Conservation (phyloP, 2,797 vertebrate genomes). For the Tenualosa ilisha region DNA sequence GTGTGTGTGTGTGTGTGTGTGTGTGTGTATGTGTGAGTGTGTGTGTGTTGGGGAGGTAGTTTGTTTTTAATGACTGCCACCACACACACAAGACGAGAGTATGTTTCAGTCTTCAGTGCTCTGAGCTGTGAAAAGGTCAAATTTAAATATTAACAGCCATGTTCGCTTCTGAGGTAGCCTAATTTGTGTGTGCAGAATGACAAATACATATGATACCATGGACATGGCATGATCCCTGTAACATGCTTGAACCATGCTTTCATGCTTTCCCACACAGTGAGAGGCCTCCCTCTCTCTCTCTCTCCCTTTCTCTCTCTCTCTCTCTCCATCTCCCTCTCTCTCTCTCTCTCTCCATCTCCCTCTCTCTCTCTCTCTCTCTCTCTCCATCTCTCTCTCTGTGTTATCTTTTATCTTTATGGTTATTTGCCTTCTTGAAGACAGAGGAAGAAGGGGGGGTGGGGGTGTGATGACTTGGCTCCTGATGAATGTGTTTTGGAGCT, state of each 20-base stretch:
- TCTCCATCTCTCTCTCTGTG: background rate
- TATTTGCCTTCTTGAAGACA: constrained; percentile 46
- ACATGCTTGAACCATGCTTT: background rate
- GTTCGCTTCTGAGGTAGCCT: background rate
- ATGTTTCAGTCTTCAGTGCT: background rate
- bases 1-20: too few relatives aligned
- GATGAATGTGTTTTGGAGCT: constrained; percentile 65
- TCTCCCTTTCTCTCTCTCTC: background rate
- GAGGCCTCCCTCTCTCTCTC: background rate
- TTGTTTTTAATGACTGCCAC: constrained; percentile 5
- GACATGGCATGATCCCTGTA: constrained; percentile 20
- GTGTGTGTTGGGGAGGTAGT: background rate
- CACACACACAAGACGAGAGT: background rate
- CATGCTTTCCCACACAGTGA: background rate
- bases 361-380: background rate
- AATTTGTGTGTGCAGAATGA: background rate
- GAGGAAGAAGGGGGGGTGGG: constrained; percentile 40
- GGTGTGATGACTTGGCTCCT: constrained; percentile 58
- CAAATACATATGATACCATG: background rate
- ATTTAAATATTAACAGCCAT: background rate
- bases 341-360: background rate
- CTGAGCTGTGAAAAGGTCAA: background rate
- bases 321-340: too few relatives aligned
- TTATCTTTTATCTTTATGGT: constrained; percentile 18
- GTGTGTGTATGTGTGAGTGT: too few relatives aligned